phyloP scores from a whole-genome alignment of 2,888 invertebrate genomes.

The Machimus atricapillus region DNA sequence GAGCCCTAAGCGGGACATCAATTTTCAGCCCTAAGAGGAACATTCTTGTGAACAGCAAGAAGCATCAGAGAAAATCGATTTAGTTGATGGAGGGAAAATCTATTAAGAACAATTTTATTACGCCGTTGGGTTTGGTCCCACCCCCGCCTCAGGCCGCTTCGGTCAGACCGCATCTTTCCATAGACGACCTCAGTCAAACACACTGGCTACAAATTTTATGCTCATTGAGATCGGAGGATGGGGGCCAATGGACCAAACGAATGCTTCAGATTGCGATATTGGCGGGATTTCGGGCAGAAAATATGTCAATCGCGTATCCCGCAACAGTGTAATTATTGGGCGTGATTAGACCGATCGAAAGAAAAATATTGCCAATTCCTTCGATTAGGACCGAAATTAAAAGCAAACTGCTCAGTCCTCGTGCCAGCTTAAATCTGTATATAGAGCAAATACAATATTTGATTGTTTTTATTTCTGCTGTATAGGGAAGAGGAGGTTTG shows the following conservation, averaged over 20 bases:
- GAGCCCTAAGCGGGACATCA: conserved; percentile 39
- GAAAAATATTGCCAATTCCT: background rate
- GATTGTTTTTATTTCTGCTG: background rate
- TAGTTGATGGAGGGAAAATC: conserved; percentile 28
- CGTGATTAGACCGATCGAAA: background rate
- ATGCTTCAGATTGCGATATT: background rate
- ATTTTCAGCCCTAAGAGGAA: conserved; percentile 40
- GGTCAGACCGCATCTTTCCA: background rate
- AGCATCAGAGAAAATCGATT: conserved; percentile 29
- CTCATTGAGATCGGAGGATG: background rate
- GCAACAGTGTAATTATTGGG: background rate
- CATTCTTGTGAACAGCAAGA: conserved; percentile 30
- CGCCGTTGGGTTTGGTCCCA: background rate
- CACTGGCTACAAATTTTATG: conserved; percentile 24
- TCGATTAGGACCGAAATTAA: background rate
- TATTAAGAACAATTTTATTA: conserved; percentile 37
- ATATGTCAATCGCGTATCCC: background rate
- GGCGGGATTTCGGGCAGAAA: conserved; percentile 1
- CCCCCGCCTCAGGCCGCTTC: background rate
- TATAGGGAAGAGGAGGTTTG: background rate
- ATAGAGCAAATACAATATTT: background rate
- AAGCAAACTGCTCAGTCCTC: background rate
- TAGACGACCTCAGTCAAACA: background rate
- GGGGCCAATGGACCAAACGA: background rate
- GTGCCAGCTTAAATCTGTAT: background rate